Conservation (phyloP, 2,113 vertebrate species). For the Saccopteryx bilineata region DNA sequence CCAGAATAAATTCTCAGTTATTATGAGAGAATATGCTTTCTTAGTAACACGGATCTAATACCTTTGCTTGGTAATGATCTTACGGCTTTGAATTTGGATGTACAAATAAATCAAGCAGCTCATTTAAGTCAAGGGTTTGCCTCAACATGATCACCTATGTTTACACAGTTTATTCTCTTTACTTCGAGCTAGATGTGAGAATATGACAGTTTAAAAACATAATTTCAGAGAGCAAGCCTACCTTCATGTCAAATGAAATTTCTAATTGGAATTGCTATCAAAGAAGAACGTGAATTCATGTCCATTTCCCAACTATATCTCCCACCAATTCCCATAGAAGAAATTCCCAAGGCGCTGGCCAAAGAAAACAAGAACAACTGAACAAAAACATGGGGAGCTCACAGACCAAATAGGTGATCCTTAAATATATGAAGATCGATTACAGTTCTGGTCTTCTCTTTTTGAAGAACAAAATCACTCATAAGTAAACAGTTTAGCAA, state of each 20-base stretch:
- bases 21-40: neutral
- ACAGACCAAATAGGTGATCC: neutral
- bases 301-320: neutral
- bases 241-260: slow-evolving; percentile 43
- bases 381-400: neutral
- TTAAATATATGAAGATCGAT: neutral
- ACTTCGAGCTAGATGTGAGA: neutral
- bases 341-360: neutral
- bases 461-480: neutral
- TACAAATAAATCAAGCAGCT: neutral
- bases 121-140: neutral
- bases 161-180: neutral
- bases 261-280: slow-evolving; percentile 18
- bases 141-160: neutral
- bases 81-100: neutral
- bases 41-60: neutral
- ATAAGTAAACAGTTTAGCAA: neutral
- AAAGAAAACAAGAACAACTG: neutral
- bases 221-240: neutral
- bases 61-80: neutral
- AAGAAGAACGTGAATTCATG: slow-evolving; percentile 23
- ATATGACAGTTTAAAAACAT: neutral
- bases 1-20: neutral
- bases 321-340: neutral
- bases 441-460: neutral